Evolutionary conservation across 2,888 invertebrate species (phyloP).

Genomic region (Macrosoma leucophasiata): DNA sequence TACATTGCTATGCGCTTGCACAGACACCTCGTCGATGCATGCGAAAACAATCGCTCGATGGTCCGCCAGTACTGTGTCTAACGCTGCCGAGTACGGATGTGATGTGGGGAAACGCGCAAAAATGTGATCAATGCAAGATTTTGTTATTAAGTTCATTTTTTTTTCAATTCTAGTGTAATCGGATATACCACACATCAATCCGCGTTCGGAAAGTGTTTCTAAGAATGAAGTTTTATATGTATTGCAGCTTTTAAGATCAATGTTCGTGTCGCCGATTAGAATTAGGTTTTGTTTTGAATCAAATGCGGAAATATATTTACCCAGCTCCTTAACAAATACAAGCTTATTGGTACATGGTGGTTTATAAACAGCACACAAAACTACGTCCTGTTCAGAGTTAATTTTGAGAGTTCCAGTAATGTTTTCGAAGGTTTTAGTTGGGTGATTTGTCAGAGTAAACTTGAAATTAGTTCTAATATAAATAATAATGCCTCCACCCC

Average conservation of each 20-base stretch:
- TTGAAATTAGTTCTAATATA: slow-evolving; percentile 9
- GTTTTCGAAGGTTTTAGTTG: slow-evolving; percentile 5
- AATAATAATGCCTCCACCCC: slow-evolving; percentile 17
- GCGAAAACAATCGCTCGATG: slow-evolving; percentile 18
- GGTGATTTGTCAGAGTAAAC: slow-evolving; percentile 2
- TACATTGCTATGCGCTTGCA: slow-evolving; percentile 3
- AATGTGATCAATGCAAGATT: slow-evolving; percentile 18
- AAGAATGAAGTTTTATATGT: too few relatives aligned
- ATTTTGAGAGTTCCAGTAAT: slow-evolving; percentile 4
- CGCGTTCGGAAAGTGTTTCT: slow-evolving; percentile 5
- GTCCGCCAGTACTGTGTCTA: slow-evolving; percentile 16
- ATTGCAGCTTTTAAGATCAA: too few relatives aligned
- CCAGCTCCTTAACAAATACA: slow-evolving; percentile 6
- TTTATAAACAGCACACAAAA: slow-evolving; percentile 8
- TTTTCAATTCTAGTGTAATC: slow-evolving; percentile 11
- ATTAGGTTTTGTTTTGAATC: slow-evolving; percentile 2
- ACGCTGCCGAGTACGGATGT: slow-evolving; percentile 10
- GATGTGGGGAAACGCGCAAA: slow-evolving; percentile 15
- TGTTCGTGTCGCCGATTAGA: too few relatives aligned
- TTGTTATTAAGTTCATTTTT: slow-evolving; percentile 10
- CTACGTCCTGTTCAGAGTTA: neutral
- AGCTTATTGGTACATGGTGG: slow-evolving; percentile 6
- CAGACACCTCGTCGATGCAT: slow-evolving; percentile 6
- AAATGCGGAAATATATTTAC: slow-evolving; percentile 1
- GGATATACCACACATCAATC: slow-evolving; percentile 9